Evolutionary conservation across 2,113 vertebrate genomes (phyloP).

Genomic region (Tragelaphus imberbis): DNA sequence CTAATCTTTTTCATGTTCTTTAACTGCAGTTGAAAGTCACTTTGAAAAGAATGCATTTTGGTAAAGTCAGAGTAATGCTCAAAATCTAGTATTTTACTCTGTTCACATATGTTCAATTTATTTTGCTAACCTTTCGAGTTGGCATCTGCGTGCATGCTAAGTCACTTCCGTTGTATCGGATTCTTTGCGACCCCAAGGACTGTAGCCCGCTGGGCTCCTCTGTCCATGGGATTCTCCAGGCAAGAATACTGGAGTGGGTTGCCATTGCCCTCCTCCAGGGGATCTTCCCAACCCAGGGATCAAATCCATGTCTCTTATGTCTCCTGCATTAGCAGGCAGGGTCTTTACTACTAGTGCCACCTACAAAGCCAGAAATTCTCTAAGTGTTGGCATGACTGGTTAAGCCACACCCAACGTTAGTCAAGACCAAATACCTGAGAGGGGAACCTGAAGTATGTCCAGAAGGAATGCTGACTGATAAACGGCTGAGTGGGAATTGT

Average conservation of each 20-base stretch:
- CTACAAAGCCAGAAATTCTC: neutral
- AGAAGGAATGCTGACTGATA: accelerated
- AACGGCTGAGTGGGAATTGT: accelerated
- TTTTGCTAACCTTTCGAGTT: accelerated
- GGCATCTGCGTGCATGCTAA: neutral
- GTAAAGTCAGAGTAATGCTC: neutral
- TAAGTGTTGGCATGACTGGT: neutral
- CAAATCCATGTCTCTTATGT: accelerated
- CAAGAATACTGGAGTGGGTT: neutral
- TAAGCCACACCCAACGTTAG: too few species aligned
- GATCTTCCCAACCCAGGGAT: neutral
- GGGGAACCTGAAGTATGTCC: accelerated
- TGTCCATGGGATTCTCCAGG: neutral
- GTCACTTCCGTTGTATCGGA: neutral
- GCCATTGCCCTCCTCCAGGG: neutral
- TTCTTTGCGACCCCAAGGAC: neutral
- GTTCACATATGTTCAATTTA: accelerated
- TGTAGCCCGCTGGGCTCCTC: accelerated
- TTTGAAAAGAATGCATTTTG: neutral
- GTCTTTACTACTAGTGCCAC: neutral
- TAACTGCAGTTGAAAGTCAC: neutral
- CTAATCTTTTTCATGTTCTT: neutral
- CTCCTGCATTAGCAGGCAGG: neutral
- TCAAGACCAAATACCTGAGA: accelerated
- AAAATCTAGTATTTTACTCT: neutral